A percentile compares a stretch with the other conserved stretches of the same genome.
These are phyloP conservation scores for Carduelis carduelis DNA, from an alignment of 2,797 vertebrate genomes.

Conservation along the genomic window DNA sequence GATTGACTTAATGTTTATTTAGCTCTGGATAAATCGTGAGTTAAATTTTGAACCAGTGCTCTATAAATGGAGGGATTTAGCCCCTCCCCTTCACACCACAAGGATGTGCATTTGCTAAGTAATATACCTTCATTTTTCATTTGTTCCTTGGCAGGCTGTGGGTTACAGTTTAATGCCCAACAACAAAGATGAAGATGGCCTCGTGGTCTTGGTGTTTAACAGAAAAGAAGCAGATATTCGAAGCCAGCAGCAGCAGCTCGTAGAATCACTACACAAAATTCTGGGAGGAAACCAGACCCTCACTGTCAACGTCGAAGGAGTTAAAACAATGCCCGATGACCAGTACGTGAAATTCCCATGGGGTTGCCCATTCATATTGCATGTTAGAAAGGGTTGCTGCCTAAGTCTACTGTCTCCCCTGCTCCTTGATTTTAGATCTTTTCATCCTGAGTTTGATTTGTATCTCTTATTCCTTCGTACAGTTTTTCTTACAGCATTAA, in stretches of 20 bases:
- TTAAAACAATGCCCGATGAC: slow-evolving; percentile 90
- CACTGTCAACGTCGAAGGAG: slow-evolving; percentile 90
- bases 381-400: neutral
- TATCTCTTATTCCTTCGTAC: neutral
- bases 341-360: slow-evolving; percentile 79
- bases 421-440: neutral
- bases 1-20: neutral
- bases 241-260: slow-evolving; percentile 90
- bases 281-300: slow-evolving; percentile 90
- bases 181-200: slow-evolving; percentile 94
- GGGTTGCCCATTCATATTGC: neutral
- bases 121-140: neutral
- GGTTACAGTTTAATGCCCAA: slow-evolving; percentile 91
- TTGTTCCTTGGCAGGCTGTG: slow-evolving; percentile 81
- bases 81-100: neutral
- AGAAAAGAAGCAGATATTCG: slow-evolving; percentile 92
- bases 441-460: neutral
- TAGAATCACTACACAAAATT: slow-evolving; percentile 93
- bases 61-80: neutral
- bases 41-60: neutral
- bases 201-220: slow-evolving; percentile 88
- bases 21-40: neutral
- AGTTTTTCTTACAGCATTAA: neutral
- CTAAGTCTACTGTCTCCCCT: neutral
- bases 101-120: neutral